Base-by-base conservation (phyloP, 2,113 vertebrate species). In the Gymnogyps californianus region DNA sequence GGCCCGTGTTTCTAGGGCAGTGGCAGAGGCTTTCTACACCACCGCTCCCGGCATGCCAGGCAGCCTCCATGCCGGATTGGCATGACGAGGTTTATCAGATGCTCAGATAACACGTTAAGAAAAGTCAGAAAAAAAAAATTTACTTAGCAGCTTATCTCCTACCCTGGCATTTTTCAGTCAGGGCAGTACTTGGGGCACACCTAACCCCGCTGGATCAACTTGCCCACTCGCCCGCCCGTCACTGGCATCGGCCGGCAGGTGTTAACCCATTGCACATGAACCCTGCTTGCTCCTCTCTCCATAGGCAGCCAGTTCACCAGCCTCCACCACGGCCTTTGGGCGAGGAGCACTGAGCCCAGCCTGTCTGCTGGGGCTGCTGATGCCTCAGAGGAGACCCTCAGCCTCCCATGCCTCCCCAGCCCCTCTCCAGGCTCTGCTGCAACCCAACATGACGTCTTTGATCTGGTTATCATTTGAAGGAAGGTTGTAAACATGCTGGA, bases 1-100 rank as follows among this genome's bases (percentile, higher is more conserved):
- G 25, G 28, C 34, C 42, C 0, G 0, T 21, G n/a, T 46, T 89
- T 49, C 26, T 67, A 61, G 38, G 52, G 17, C 64, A 70, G 42
- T 2, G 22, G 51, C 44, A 47, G 62, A 55, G 36, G 20, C 25
- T 81, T 93, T 74, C 42, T n/a, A 22, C 51, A 17, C 12, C 1
- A 0, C 54, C 0, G 0, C 22, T 81, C 51, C 72, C 6, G 0
- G 13, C 0, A 0, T 3, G 3, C 31, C 77, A 52, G 91, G 40
- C 78, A 76, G 71, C 55, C 25, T 36, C 59, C 77, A 3, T 13
- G 16, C 34, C 0, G 0, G 44, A 51, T 38, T 75, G 66, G 52
- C 66, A 13, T 13, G 20, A 28, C 1, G 2, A 44, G 21, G 32
- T 66, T 93, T 81, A 82, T 83, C 44, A 79, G 47, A 71, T 89